A percentile compares a stretch with the other conserved stretches of the same genome.
phyloP scores from a whole-genome alignment of 2,888 invertebrate genomes.

The Archips crataeganus region DNA sequence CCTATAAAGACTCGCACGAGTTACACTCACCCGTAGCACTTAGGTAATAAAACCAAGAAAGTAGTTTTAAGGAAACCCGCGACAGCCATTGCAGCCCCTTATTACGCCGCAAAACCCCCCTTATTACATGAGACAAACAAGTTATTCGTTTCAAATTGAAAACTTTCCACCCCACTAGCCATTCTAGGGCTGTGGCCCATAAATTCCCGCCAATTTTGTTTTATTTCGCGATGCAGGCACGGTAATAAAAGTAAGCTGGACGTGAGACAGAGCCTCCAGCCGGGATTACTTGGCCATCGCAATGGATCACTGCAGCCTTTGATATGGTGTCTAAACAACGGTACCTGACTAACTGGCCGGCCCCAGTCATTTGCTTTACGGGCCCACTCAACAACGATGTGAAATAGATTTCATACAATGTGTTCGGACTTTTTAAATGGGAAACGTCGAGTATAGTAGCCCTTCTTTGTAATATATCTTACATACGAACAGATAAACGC shows the following conservation, averaged over 20 bases:
- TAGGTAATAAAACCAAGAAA: conserved; percentile 83
- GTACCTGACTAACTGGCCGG: conserved; percentile 68
- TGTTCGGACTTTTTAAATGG: conserved; percentile 5
- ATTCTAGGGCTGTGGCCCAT: conserved; percentile 78
- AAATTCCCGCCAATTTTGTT: conserved; percentile 86
- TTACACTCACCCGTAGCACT: conserved; percentile 72
- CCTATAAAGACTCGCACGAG: conserved; percentile 51
- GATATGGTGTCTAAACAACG: conserved; percentile 78
- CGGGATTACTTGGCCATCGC: conserved; percentile 81
- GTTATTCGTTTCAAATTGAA: conserved; percentile 86
- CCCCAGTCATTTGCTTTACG: conserved; percentile 43
- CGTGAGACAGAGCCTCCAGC: conserved; percentile 83
- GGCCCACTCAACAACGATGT: conserved; percentile 12
- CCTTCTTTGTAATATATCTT: background rate
- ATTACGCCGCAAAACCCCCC: conserved; percentile 81
- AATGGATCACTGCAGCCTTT: conserved; percentile 80
- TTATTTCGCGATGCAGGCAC: conserved; percentile 84
- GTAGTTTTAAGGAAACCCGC: conserved; percentile 83
- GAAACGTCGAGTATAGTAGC: background rate
- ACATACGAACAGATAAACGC: background rate
- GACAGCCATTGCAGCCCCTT: conserved; percentile 79
- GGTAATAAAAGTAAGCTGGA: conserved; percentile 86
- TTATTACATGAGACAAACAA: conserved; percentile 84
- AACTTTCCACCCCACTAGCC: conserved; percentile 85
- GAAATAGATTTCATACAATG: conserved; percentile 20